Base-by-base conservation (phyloP, 1,140 invertebrate genomes). In the Leptinotarsa texana region DNA sequence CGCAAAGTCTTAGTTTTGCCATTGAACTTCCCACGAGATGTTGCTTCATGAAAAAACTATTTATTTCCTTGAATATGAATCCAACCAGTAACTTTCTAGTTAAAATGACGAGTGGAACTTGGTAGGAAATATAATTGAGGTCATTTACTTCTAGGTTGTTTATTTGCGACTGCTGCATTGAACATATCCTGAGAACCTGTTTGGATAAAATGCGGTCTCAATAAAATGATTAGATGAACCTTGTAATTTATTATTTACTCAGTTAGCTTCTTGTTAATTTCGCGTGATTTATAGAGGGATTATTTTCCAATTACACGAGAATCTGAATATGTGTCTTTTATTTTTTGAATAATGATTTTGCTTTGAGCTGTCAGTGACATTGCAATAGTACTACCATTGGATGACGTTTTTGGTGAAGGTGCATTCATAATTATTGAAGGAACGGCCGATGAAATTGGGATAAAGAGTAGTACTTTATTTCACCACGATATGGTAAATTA, bases 181-280 rank as follows among this genome's bases (percentile, higher is more conserved):
- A 13, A 24, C 17, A 67, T 67, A 24, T 24, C 17, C 8, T 42
- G 13, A 67, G 27, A 67, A 24, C 65, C 24, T 24, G 24, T 67
- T 42, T 42, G 17, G n/a, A 67, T 18, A 42, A 67, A 67, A 33
- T 67, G 65, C 42, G 24, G 17, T 42, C 65, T 42, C 42, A 67
- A 67, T 67, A 67, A 67, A 42, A 67, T 67, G 42, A 67, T 67
- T 67, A 67, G 65, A 42, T n/a, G 42, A 42, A 33, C 65, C 24
- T 67, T 27, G 27, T 42, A 67, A 67, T 67, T 67, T 67, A 67
- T 67, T 67, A 67, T 33, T 24, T 57, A 57, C 51, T 57, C 51
- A 18, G n/a, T 57, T 57, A 18, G 17, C 24, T 67, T 67, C 42
- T 17, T 3, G 42, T 67, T 67, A 33, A 67, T 67, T 33, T 67